Percentiles rank a stretch among this genome's conserved stretches.
phyloP scores from a whole-genome alignment of 2,113 vertebrate genomes.

The Hylia prasina region DNA sequence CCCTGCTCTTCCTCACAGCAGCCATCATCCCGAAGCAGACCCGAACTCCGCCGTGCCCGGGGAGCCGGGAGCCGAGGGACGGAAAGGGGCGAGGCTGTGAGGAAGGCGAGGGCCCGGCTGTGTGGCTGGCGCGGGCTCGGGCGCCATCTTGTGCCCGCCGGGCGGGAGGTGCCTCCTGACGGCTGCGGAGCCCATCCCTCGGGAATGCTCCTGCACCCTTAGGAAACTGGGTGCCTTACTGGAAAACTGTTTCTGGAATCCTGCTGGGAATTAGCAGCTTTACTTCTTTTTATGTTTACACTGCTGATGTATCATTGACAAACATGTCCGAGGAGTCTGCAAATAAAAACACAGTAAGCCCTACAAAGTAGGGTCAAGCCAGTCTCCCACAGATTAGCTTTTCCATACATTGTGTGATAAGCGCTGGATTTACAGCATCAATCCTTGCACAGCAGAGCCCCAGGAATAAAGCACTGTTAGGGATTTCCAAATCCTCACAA shows the following conservation, averaged over 20 bases:
- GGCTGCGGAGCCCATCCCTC: neutral
- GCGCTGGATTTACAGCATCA: neutral
- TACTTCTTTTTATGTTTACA: neutral
- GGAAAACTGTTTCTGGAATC: neutral
- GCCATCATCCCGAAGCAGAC: rapidly evolving
- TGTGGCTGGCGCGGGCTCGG: neutral
- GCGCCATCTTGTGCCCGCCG: neutral
- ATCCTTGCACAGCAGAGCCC: neutral
- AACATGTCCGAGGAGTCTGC: neutral
- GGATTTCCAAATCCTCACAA: neutral
- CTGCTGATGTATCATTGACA: neutral
- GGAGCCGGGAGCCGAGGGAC: neutral
- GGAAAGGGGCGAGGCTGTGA: rapidly evolving
- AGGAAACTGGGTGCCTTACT: rapidly evolving
- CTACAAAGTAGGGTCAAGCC: neutral
- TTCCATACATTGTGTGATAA: neutral
- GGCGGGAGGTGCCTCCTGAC: rapidly evolving
- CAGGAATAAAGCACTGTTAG: neutral
- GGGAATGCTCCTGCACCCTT: rapidly evolving
- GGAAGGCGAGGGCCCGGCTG: rapidly evolving
- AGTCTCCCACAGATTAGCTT: neutral
- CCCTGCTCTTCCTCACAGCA: too few relatives aligned
- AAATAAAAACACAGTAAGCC: neutral
- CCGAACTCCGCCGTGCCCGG: rapidly evolving
- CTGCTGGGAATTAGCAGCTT: neutral